Conservation (phyloP, 92 coral and sea anemone genomes). For the Anthopleura xanthogrammica region DNA sequence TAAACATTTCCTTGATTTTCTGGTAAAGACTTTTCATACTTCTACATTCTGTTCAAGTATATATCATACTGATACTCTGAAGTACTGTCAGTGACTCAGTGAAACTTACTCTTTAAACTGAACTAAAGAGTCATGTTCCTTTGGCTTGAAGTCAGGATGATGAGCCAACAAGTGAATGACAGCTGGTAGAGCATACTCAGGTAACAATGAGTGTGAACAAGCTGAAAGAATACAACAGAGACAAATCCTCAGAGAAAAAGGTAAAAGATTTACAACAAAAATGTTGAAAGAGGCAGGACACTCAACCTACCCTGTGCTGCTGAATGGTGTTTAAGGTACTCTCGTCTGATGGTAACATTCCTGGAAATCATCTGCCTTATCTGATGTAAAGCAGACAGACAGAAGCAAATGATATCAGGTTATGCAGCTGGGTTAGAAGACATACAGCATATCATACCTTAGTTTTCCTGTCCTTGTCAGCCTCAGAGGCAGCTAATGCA, state of each 20-base stretch:
- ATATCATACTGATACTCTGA: no score
- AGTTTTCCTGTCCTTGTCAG: constrained; percentile 68
- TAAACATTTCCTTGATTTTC: no score
- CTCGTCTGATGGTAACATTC: constrained; percentile 75
- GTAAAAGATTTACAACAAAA: not conserved
- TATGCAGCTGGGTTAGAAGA: no score
- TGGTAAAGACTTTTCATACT: no score
- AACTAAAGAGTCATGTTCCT: constrained; percentile 53
- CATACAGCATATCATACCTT: constrained; percentile 47
- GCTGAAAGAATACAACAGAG: constrained; percentile 38
- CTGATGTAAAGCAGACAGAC: constrained; percentile 26
- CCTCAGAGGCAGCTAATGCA: constrained; percentile 86
- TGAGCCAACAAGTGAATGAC: constrained; percentile 91
- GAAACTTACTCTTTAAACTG: constrained; percentile 76
- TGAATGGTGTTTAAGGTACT: constrained; percentile 73
- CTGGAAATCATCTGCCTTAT: constrained; percentile 86
- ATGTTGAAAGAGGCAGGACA: not conserved
- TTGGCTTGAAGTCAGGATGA: constrained; percentile 76
- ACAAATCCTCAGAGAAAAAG: not conserved
- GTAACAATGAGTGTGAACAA: constrained; percentile 75
- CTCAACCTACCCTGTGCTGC: constrained; percentile 67
- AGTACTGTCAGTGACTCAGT: not conserved
- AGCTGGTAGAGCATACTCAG: constrained; percentile 91
- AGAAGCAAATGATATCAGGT: not conserved
- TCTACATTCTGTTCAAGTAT: no score